Base-by-base conservation (phyloP, 2,797 vertebrate genomes). In the Takifugu rubripes region DNA sequence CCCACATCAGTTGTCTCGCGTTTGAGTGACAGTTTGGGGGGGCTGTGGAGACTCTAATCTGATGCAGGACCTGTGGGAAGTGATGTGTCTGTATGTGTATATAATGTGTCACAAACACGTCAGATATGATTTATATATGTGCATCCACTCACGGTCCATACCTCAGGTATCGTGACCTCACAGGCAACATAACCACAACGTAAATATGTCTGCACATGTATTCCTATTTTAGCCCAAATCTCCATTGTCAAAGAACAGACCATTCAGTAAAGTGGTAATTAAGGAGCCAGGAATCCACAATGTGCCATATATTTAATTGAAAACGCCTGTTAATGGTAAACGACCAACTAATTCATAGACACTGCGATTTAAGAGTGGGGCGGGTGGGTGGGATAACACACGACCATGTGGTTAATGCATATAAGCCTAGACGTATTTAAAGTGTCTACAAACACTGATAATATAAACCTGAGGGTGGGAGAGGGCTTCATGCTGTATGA, bases 11-110 rank as follows among this genome's bases (percentile, higher is more conserved):
- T 75, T 82, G 77, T 70, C 65, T 48, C 63, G 60, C n/a, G 60
- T 72, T 70, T 81, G 79, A 85, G 72, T 79, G 85, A 82, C 81
- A 83, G 73, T 57, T 44, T 62, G 29, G 50, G 74, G 82, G 78
- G 82, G 78, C 67, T 74, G 65, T 17, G n/a, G 64, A 76, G 77
- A 70, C 77, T 83, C 75, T 78, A 77, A 84, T 78, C 70, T 80
- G 62, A 74, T 51, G 53, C 55, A 72, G 69, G 81, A 83, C 79
- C 70, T 74, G 56, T 55, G 69, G 67, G 77, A 68, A 74, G 61
- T 65, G 72, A 66, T 75, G 77, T 25, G 51, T 60, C 59, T 84
- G 45, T 61, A 42, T 55, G 70, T 59, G 54, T 17, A 65, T 58
- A 54, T 59, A 61, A 65, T 71, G 66, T 68, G 65, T 76, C 64